A percentile compares a stretch with the other conserved stretches of the same genome.
These are phyloP conservation scores for Sisyra nigra DNA, from an alignment of 2,888 invertebrate species.

Conservation along the genomic window DNA sequence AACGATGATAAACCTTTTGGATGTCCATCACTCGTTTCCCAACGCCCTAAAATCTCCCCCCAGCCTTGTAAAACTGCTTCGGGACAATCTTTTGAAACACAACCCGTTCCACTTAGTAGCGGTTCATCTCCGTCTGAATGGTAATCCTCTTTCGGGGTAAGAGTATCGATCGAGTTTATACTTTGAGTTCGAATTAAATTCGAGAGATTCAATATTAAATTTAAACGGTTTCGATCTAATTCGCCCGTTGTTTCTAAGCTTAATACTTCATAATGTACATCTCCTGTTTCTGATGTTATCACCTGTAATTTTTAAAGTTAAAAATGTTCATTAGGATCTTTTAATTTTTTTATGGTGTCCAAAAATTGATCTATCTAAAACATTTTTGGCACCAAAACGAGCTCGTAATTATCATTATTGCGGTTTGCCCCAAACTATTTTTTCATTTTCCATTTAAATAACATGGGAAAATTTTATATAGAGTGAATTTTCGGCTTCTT, in stretches of 20 bases:
- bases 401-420: too few relatives aligned
- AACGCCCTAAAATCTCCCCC: conserved; percentile 73
- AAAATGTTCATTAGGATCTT: too few relatives aligned
- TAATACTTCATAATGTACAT: conserved; percentile 55
- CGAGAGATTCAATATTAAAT: conserved; percentile 54
- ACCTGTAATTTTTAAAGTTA: conserved; percentile 20
- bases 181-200: conserved; percentile 58
- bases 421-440: too few relatives aligned
- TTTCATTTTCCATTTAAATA: too few relatives aligned
- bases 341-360: too few relatives aligned
- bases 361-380: too few relatives aligned
- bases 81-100: conserved; percentile 91
- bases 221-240: conserved; percentile 53
- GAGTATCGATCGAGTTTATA: conserved; percentile 53
- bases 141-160: conserved; percentile 56
- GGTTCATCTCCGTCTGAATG: conserved; percentile 86
- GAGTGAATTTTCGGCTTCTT: too few relatives aligned
- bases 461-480: too few relatives aligned
- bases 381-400: too few relatives aligned
- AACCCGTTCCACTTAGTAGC: conserved; percentile 91
- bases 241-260: conserved; percentile 68
- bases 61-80: conserved; percentile 85
- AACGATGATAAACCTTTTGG: conserved; percentile 71
- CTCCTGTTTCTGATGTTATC: conserved; percentile 41
- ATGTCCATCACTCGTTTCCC: conserved; percentile 46